Conservation (phyloP, 2,113 vertebrate species). For the Carassius auratus region DNA sequence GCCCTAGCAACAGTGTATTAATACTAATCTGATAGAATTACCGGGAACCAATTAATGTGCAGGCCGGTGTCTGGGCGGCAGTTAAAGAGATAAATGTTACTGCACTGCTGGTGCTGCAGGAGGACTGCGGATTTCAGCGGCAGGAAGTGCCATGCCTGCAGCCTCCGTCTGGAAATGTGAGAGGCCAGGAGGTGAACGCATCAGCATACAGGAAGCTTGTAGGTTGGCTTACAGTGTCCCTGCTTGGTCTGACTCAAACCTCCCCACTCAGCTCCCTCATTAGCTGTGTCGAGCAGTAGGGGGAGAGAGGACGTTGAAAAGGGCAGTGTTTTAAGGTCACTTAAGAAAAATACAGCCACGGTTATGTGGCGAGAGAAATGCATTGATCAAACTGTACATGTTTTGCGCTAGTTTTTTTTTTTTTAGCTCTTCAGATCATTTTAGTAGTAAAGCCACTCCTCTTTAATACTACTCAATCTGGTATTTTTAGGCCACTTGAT, state of each 20-base stretch:
- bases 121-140: constrained; percentile 46
- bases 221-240: constrained; percentile 45
- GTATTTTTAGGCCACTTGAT: constrained; percentile 1
- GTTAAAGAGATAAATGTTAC: constrained; percentile 62
- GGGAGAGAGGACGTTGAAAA: constrained; percentile 42
- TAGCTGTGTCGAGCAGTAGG: constrained; percentile 31
- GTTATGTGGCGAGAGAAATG: constrained; percentile 26
- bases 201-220: constrained; percentile 43
- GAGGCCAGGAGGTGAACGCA: constrained; percentile 51
- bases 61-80: constrained; percentile 56
- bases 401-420: neutral
- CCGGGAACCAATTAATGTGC: constrained; percentile 72
- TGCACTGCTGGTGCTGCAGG: constrained; percentile 50
- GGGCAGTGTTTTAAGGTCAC: constrained; percentile 57
- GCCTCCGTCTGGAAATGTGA: constrained; percentile 29
- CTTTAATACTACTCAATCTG: neutral
- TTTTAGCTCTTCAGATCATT: neutral
- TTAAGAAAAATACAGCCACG: constrained; percentile 41
- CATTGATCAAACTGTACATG: constrained; percentile 41
- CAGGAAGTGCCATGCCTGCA: constrained; percentile 36
- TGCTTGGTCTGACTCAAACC: constrained; percentile 37
- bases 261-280: constrained; percentile 40
- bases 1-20: constrained; percentile 70
- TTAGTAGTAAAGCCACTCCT: constrained; percentile 25
- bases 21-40: constrained; percentile 78